Percentiles rank a stretch among this genome's conserved stretches.
phyloP scores from a whole-genome alignment of 35 echinoderm and acorn worm genomes.

The Ptychodera flava region DNA sequence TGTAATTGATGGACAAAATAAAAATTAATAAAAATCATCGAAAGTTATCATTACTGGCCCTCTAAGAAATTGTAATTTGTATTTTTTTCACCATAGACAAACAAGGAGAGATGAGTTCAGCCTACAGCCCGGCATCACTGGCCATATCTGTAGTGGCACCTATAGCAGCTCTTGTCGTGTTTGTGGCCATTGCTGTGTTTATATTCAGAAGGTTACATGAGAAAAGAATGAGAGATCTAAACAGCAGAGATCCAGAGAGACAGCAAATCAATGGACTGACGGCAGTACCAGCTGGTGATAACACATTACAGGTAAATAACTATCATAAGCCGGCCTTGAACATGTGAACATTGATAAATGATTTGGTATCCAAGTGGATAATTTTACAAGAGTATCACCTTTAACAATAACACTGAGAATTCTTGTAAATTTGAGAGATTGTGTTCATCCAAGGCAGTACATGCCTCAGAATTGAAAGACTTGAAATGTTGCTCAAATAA shows the following conservation, averaged over 20 bases:
- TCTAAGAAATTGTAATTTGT: not conserved
- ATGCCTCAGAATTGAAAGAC: too few relatives aligned
- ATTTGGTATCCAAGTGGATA: too few relatives aligned
- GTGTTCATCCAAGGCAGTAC: too few relatives aligned
- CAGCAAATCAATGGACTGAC: not conserved
- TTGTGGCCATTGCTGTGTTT: conserved; percentile 29
- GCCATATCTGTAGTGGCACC: conserved; percentile 38
- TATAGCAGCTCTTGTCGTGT: conserved; percentile 10
- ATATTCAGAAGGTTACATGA: conserved; percentile 39
- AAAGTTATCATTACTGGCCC: too few relatives aligned
- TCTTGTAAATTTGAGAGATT: too few relatives aligned
- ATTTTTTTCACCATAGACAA: not conserved
- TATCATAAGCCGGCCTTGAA: too few relatives aligned
- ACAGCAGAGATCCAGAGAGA: not conserved
- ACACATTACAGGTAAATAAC: not conserved
- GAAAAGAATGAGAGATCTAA: conserved; percentile 37
- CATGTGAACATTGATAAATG: too few relatives aligned
- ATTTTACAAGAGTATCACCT: too few relatives aligned
- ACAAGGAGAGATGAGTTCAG: not conserved
- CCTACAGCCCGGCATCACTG: conserved; percentile 43
- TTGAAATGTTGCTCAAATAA: too few relatives aligned
- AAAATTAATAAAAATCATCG: too few relatives aligned
- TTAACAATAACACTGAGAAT: too few relatives aligned
- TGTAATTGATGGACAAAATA: too few relatives aligned
- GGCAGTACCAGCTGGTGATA: not conserved